Evolutionary conservation across 1,140 invertebrate species (phyloP), one percentile per base, ranked within the genome.

Genomic region (Sesamia nonagrioides): DNA sequence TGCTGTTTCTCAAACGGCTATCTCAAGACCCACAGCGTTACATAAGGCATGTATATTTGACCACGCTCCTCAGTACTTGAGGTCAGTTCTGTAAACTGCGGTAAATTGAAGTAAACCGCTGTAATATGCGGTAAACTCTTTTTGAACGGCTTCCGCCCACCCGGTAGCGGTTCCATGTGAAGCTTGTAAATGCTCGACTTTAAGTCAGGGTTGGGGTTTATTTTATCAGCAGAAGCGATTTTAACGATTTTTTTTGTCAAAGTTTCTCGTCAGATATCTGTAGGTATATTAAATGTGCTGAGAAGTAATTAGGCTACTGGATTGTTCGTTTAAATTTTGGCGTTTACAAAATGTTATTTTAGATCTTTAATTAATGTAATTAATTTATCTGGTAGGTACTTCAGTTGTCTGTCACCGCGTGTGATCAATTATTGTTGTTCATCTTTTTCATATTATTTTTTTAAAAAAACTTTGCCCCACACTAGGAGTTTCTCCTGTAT

Each of bases 91-190:
- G 40, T 52, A 52, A 40, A 66, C 60, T 33, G 21, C 42, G 27
- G 42, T 37, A 35, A 40, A 68, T 48, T 33, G 21, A n/a, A 21
- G 42, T 54, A n/a, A 40, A 37, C 17, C 13, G 13, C 37, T 21
- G 42, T 54, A 54, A 42, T 45, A 17, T 35, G 58, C 45, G 74
- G 60, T 66, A 35, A 75, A 45, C 27, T 50, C 40, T 75, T 75
- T 75, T 54, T 63, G 54, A 77, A 7, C n/a, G 35, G 76, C 66
- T 69, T 77, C 76, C 76, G 76, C 50, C 76, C 76, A 77, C 76
- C 76, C 63, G 37, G 76, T 27, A 48, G 56, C 54, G 45, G 45
- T 15, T 60, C 35, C 61, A 66, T 66, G 61, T 66, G 61, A 13
- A 61, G 42, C 45, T 18, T 40, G 17, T 35, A 15, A 50, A 48